Evolutionary conservation across 2,113 vertebrate genomes (phyloP).

Genomic region (Sturnus vulgaris): DNA sequence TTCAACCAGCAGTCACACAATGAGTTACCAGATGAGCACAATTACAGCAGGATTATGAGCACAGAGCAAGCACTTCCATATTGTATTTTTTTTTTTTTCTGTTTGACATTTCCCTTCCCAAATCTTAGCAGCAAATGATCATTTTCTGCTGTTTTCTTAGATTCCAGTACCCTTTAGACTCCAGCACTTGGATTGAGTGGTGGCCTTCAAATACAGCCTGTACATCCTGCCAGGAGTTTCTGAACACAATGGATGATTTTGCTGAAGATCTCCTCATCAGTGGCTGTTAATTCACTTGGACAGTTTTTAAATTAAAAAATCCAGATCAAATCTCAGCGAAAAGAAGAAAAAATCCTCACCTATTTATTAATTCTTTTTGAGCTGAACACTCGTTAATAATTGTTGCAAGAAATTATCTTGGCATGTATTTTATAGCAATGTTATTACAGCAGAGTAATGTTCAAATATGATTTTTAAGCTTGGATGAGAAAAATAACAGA

Average conservation of each 20-base stretch:
- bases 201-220: conserved; percentile 76
- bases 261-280: conserved; percentile 69
- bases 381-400: neutral
- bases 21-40: neutral
- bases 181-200: conserved; percentile 81
- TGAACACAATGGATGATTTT: conserved; percentile 66
- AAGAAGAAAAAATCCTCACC: neutral
- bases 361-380: neutral
- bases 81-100: neutral
- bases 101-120: neutral
- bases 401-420: neutral
- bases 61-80: neutral
- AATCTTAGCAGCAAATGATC: neutral
- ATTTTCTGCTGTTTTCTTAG: conserved; percentile 62
- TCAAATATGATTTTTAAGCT: conserved; percentile 5
- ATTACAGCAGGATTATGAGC: neutral
- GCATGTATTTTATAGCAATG: neutral
- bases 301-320: neutral
- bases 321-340: neutral
- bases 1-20: neutral
- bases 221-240: conserved; percentile 56
- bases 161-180: conserved; percentile 88
- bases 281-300: conserved; percentile 57
- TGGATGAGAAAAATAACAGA: neutral
- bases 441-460: neutral